Evolutionary conservation across 2,888 invertebrate genomes (phyloP), one percentile per base, ranked within the genome.

Genomic region (Argyra leucocephala): DNA sequence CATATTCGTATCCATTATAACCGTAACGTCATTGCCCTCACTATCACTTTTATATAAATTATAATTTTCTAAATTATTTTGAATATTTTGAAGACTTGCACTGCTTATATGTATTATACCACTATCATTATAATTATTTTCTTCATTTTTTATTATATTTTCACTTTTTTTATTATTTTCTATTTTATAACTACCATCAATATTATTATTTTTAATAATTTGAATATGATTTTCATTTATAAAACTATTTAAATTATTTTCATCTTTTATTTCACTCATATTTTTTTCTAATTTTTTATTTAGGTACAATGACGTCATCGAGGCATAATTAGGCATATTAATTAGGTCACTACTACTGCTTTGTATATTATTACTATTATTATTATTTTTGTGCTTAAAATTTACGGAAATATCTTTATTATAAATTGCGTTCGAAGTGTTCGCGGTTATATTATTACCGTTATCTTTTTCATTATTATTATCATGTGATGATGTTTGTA

Each of bases 1-100:
- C 73, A 88, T 87, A 76, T 87, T 85, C 75, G 83, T 84, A 74
- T 87, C 86, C 73, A 87, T 87, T 75, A 87, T 86, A 73, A 87
- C 86, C 73, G 85, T 86, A 77, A 87, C 87, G 76, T 84, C 86
- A 68, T 81, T 79, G 48, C 6, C 18, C 74, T 68, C 63, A 70
- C 70, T 65, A 69, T 71, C 67, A 72, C 71, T 66, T 63, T 65
- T 63, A 12, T 5, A 48, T 12, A 2, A 12, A 48, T 18, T 48
- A 18, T 2, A 6, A 31, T 31, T 18, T 48, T 48, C 18, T 12
- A 18, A 48, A 48, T 18, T 48, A 18, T 48, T 48, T 48, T 48
- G 48, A 22, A 58, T 64, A 26, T 63, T 58, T 48, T 37, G 58
- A 59, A 57, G 63, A 67, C 64, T 65, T 63, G 64, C 65, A 60